Evolutionary conservation across 92 coral and sea anemone species (phyloP).

Genomic region (Metridium senile): DNA sequence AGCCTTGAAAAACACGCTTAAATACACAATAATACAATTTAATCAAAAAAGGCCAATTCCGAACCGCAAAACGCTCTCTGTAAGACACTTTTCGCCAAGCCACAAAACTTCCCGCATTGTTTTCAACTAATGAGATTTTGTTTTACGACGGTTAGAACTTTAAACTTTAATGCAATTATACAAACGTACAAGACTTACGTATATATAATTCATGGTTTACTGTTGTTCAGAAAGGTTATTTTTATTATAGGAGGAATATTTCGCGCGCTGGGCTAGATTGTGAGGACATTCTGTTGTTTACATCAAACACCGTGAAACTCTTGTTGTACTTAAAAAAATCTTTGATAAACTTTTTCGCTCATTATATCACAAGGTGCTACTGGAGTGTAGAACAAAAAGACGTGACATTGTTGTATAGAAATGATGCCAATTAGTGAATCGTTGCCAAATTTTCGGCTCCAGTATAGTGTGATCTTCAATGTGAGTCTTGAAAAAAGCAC

Average conservation of each 20-base stretch:
- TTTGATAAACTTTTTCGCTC: conserved; percentile 7
- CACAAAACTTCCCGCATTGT: conserved; percentile 5
- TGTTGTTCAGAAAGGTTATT: not conserved
- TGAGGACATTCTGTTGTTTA: conserved; percentile 2
- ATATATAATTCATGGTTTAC: conserved; percentile 13
- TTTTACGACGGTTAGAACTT: conserved; percentile 29
- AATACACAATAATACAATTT: conserved; percentile 13
- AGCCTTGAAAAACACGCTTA: conserved; percentile 9
- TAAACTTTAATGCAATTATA: conserved; percentile 31
- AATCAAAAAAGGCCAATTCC: conserved; percentile 21
- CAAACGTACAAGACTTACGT: not conserved
- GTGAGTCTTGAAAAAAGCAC: not conserved
- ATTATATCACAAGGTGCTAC: conserved; percentile 18
- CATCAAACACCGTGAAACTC: not conserved
- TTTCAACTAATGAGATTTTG: conserved; percentile 21
- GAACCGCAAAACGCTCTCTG: conserved; percentile 16
- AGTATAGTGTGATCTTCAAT: not conserved
- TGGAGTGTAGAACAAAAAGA: not conserved
- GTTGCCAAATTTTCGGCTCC: not conserved
- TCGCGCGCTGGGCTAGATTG: not conserved
- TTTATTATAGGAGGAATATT: not conserved
- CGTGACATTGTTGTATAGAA: not conserved
- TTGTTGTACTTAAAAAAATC: conserved; percentile 4
- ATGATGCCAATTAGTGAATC: not conserved
- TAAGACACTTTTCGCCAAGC: not conserved